Percentiles rank a stretch among this genome's conserved stretches.
phyloP scores from a whole-genome alignment of 2,797 vertebrate genomes.

The Philypnodon macrostomus region DNA sequence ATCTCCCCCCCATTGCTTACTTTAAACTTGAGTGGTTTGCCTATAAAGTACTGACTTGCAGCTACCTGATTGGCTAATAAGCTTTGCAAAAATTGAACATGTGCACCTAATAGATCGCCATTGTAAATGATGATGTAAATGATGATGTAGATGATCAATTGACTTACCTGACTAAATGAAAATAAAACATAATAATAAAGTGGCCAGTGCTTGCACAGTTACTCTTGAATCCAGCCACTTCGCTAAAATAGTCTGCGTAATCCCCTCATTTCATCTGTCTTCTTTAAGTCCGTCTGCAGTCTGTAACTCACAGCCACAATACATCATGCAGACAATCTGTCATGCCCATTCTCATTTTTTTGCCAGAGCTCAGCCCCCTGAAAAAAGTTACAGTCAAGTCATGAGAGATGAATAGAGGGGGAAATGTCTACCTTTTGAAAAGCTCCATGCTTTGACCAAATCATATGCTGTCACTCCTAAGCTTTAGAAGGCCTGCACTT shows the following conservation, averaged over 20 bases:
- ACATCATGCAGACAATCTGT: constrained; percentile 65
- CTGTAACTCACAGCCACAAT: constrained; percentile 63
- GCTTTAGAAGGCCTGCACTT: constrained; percentile 77
- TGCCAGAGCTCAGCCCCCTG: constrained; percentile 57
- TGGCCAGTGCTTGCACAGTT: too few relatives aligned
- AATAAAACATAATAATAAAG: too few relatives aligned
- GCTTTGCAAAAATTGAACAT: too few relatives aligned
- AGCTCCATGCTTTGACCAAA: constrained; percentile 77
- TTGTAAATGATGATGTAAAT: too few relatives aligned
- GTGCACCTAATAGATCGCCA: too few relatives aligned
- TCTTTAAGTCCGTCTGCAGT: constrained; percentile 46
- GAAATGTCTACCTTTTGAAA: constrained; percentile 77
- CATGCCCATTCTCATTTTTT: constrained; percentile 64
- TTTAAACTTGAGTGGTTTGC: too few relatives aligned
- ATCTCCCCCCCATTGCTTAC: too few relatives aligned
- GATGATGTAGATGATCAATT: too few relatives aligned
- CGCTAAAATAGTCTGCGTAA: constrained; percentile 49
- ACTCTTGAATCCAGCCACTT: constrained; percentile 32
- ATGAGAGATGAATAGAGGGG: constrained; percentile 62
- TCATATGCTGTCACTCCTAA: constrained; percentile 79
- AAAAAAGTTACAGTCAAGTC: constrained; percentile 67
- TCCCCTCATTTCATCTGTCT: constrained; percentile 59
- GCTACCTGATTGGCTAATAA: too few relatives aligned
- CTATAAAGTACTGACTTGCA: too few relatives aligned
- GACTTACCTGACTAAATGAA: too few relatives aligned